Evolutionary conservation across 2,888 invertebrate genomes (phyloP), one percentile per base, ranked within the genome.

Genomic region (Abrostola triplasia): DNA sequence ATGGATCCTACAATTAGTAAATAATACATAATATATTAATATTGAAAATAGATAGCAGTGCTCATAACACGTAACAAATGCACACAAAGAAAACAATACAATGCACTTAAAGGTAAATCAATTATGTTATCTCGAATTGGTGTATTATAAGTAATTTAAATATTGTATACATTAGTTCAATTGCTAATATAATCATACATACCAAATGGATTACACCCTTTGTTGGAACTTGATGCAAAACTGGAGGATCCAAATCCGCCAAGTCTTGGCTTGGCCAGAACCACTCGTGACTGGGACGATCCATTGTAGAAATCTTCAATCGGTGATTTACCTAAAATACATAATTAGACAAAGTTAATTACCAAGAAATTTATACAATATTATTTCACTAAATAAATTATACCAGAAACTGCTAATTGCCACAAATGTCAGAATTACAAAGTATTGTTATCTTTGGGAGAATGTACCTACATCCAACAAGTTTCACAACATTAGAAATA

Each of bases 191-290:
- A 1, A 2, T 24, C 4, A 4, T 7, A 76, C 84, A 81, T 80
- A 93, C 93, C 90, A 86, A 94, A 92, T 67, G 92, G 88, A 82
- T 90, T 94, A 67, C 83, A 85, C 54, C 80, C 85, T 86, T 92
- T 92, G 66, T 87, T 90, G 51, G 92, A 92, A 75, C 88, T 88
- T 49, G 92, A 89, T 53, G 90, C 89, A 77, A 91, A 88, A 70
- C 86, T 89, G 9, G 92, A 85, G 2, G 92, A 85, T 5, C 91
- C 93, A 82, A 94, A 92, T 6, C 91, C 91, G 55, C 93, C 94
- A 56, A 94, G 89, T 36, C 93, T 85, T 11, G 94, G 94, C 75
- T 93, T 94, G 5, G 94, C 94, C 77, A 94, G 79, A 38, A 94
- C 92, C 74, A 93, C 89, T 68, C 91, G 83, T 36, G 93, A 89